These are phyloP conservation scores for Oncorhynchus clarkii DNA, from an alignment of 2,113 vertebrate species.

Conservation along the genomic window DNA sequence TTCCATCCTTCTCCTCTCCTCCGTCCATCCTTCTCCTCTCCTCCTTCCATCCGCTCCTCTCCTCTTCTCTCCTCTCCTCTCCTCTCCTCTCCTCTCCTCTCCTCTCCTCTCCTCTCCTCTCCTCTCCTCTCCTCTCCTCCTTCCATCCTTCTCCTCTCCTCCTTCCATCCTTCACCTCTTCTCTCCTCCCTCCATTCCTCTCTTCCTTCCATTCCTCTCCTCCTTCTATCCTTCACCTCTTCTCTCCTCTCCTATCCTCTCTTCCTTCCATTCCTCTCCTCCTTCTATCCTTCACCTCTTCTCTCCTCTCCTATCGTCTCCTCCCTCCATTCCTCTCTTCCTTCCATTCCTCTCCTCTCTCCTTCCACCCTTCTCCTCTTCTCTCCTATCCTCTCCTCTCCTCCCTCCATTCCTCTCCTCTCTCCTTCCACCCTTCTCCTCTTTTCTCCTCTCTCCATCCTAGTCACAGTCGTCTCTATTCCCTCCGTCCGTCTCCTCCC, in stretches of 20 bases:
- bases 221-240: too few relatives aligned
- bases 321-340: not conserved
- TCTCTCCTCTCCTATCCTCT: too few relatives aligned
- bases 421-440: not conserved
- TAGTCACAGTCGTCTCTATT: not conserved
- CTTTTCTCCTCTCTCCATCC: not conserved
- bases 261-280: fast-evolving
- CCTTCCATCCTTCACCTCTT: too few relatives aligned
- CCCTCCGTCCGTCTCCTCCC: not conserved
- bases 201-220: too few relatives aligned
- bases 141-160: too few relatives aligned
- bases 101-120: not conserved
- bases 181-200: too few relatives aligned
- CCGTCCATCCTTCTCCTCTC: too few relatives aligned
- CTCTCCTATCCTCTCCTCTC: not conserved
- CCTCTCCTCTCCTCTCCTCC: not conserved
- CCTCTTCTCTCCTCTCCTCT: not conserved
- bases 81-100: not conserved
- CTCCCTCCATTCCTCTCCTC: conserved; percentile 1
- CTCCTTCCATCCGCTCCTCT: too few relatives aligned
- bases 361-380: too few relatives aligned
- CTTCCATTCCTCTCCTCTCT: not conserved
- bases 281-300: not conserved
- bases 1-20: not conserved
- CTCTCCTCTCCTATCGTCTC: not conserved